phyloP scores from a whole-genome alignment of 1,140 invertebrate species.

The Cotesia vestalis region DNA sequence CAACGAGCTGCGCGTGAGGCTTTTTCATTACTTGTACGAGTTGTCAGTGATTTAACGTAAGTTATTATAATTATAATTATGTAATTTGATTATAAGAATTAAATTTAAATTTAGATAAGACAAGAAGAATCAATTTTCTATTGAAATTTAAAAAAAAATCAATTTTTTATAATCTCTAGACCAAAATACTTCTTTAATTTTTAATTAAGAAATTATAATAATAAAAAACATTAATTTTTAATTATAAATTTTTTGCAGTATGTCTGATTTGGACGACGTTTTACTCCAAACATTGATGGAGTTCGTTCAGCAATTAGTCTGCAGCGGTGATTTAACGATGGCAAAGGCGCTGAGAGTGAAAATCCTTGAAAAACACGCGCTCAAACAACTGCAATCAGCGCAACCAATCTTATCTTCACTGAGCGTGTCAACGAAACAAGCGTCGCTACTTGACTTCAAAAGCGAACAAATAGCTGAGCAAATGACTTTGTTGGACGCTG shows the following conservation, averaged over 20 bases:
- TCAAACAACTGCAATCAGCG: conserved; percentile 69
- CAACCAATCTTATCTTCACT: conserved; percentile 64
- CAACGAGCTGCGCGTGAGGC: conserved; percentile 85
- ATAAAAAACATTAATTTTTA: conserved; percentile 30
- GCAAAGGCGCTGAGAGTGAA: conserved; percentile 90
- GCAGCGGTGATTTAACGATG: conserved; percentile 84
- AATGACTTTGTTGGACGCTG: conserved; percentile 96
- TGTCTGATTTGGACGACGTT: conserved; percentile 81
- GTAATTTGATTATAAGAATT: conserved; percentile 23
- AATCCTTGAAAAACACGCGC: conserved; percentile 87
- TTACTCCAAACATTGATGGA: conserved; percentile 83
- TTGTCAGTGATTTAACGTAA: conserved; percentile 94
- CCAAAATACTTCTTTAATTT: not conserved
- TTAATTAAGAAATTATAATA: not conserved
- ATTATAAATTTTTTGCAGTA: conserved; percentile 66
- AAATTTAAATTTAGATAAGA: not conserved
- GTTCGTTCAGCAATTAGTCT: conserved; percentile 91
- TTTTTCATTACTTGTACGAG: conserved; percentile 88
- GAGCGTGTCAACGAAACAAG: conserved; percentile 69
- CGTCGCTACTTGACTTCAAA: conserved; percentile 90
- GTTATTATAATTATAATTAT: conserved; percentile 54
- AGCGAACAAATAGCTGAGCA: conserved; percentile 93
- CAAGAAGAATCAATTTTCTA: too few relatives aligned
- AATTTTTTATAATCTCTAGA: too few relatives aligned
- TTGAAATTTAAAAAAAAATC: too few relatives aligned